Evolutionary conservation across 2,888 invertebrate genomes (phyloP).

Genomic region (Hoplodrina blanda): DNA sequence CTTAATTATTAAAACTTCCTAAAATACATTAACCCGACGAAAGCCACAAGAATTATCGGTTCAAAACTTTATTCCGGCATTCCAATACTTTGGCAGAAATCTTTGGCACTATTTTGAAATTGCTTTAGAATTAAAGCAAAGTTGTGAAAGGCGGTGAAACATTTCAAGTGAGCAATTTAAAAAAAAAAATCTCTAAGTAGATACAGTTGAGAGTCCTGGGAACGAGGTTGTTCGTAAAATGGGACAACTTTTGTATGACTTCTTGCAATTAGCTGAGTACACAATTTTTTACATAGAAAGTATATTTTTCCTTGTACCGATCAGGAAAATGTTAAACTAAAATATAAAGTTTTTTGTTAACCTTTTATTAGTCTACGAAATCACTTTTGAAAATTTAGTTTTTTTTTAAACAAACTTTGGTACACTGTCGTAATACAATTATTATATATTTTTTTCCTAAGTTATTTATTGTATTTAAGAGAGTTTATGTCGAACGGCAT

Average conservation of each 20-base stretch:
- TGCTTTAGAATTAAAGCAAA: slow-evolving; percentile 17
- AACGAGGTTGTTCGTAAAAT: slow-evolving; percentile 39
- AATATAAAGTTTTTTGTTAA: background rate
- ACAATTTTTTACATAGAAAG: slow-evolving; percentile 15
- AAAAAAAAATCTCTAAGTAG: slow-evolving; percentile 25
- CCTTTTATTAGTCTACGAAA: background rate
- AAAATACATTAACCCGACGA: slow-evolving; percentile 6
- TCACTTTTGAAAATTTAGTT: background rate
- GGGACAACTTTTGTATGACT: slow-evolving; percentile 48
- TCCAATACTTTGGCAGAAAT: slow-evolving; percentile 5
- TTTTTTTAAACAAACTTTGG: background rate
- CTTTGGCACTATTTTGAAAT: slow-evolving; percentile 26
- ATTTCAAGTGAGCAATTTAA: slow-evolving; percentile 34
- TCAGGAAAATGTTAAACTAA: slow-evolving; percentile 8
- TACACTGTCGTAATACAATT: too few species aligned
- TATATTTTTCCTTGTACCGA: background rate
- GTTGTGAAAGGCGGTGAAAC: slow-evolving; percentile 26
- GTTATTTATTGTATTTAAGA: too few species aligned
- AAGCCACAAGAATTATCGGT: slow-evolving; percentile 12
- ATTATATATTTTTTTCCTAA: too few species aligned
- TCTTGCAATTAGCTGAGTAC: slow-evolving; percentile 55
- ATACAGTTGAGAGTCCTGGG: slow-evolving; percentile 18
- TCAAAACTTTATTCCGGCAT: slow-evolving; percentile 17
- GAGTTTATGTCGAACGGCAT: too few species aligned
- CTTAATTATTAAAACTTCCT: slow-evolving; percentile 17